phyloP scores from a whole-genome alignment of 92 coral and sea anemone genomes.

The Anthopleura xanthogrammica region DNA sequence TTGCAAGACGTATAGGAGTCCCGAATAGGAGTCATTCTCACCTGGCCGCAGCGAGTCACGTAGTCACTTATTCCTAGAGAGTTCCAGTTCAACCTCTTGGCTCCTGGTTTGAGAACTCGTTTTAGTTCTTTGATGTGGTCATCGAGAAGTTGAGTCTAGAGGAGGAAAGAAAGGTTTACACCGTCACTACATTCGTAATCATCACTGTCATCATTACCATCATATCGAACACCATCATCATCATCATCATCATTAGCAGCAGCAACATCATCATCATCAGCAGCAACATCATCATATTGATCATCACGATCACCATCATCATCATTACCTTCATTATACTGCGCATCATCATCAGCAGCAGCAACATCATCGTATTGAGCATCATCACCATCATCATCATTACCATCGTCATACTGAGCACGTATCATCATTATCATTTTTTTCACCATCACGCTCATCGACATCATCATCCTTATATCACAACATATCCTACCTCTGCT shows the following conservation, averaged over 20 bases:
- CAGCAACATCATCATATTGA: neutral
- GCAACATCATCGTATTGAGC: neutral
- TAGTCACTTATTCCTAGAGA: conserved; percentile 97
- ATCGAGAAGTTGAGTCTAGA: conserved; percentile 92
- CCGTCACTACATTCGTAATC: neutral
- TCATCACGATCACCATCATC: neutral
- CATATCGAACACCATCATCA: neutral
- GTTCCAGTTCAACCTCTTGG: conserved; percentile 97
- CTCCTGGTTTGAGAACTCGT: conserved; percentile 95
- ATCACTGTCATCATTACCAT: neutral
- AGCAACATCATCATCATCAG: neutral
- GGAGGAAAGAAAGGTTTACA: neutral
- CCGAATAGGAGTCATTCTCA: conserved; percentile 15
- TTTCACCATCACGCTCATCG: neutral
- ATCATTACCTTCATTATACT: neutral
- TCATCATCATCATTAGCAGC: neutral
- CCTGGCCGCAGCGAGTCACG: conserved; percentile 93
- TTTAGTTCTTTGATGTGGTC: conserved; percentile 96
- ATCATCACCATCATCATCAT: neutral
- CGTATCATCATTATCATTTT: neutral
- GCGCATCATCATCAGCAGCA: too few relatives aligned
- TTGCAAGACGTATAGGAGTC: neutral
- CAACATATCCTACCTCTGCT: conserved; percentile 73
- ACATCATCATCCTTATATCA: neutral
- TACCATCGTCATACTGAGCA: neutral